Conservation (phyloP, 2,888 invertebrate genomes). For the Prenolepis imparis region DNA sequence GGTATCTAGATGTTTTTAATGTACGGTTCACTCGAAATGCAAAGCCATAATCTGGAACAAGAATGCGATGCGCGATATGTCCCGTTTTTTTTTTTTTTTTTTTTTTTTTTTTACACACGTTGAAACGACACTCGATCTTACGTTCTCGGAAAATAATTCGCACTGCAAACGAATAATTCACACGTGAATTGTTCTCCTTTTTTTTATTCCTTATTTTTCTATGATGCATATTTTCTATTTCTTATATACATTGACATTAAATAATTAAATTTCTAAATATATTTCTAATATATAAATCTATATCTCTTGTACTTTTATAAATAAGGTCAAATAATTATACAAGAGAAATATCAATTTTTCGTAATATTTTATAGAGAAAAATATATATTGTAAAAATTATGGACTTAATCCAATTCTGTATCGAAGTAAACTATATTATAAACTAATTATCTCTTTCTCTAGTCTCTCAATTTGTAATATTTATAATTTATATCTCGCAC, state of each 20-base stretch:
- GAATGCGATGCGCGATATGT: constrained; percentile 27
- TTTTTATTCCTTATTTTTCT: not conserved
- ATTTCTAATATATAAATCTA: not conserved
- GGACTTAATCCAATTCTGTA: not conserved
- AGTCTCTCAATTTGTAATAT: not conserved
- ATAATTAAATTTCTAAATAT: not conserved
- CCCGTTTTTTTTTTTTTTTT: no score
- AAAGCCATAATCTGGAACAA: constrained; percentile 49
- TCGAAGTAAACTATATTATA: not conserved
- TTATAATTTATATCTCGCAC: not conserved
- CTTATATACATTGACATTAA: not conserved
- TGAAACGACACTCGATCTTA: not conserved
- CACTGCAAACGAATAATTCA: not conserved
- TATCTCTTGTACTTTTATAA: not conserved
- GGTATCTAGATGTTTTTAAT: constrained; percentile 46
- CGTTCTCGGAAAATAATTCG: constrained; percentile 18
- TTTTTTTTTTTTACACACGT: no score
- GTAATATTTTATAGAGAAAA: not conserved
- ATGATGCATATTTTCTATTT: not conserved
- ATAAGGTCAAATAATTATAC: not conserved
- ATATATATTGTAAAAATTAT: constrained; percentile 1
- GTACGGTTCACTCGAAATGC: constrained; percentile 36
- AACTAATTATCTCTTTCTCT: no score
- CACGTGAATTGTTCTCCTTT: not conserved
- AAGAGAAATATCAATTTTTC: not conserved